Evolutionary conservation across 2,113 vertebrate species (phyloP).

Genomic region (Anguilla rostrata): DNA sequence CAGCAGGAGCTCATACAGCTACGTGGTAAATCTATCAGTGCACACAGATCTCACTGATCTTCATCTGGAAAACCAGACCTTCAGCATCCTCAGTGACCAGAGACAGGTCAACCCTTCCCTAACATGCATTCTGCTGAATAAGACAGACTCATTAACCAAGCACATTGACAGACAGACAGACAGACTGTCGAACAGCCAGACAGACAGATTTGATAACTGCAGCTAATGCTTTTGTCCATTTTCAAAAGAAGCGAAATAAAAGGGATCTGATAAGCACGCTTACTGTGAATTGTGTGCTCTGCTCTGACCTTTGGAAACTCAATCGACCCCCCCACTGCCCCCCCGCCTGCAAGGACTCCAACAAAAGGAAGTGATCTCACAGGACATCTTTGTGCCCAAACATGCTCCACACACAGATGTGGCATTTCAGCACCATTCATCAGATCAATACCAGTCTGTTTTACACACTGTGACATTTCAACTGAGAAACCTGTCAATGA

Average conservation of each 20-base stretch:
- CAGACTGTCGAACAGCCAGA: no score
- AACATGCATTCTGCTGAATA: no score
- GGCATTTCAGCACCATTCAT: not conserved
- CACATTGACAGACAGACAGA: no score
- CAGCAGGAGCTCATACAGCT: constrained; percentile 36
- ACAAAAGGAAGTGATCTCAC: not conserved
- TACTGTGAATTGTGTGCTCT: no score
- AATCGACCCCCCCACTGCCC: no score
- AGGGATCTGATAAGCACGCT: no score
- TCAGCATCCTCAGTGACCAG: constrained; percentile 34
- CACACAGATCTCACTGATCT: constrained; percentile 49
- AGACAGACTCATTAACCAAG: no score
- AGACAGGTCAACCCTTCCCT: no score
- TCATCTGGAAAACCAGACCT: constrained; percentile 51
- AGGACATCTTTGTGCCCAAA: not conserved
- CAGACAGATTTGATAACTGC: no score
- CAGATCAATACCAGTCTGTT: not conserved
- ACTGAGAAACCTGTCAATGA: not conserved
- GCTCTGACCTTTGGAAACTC: no score
- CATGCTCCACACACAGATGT: not conserved
- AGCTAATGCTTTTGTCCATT: no score
- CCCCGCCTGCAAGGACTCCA: not conserved
- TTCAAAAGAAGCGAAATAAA: no score
- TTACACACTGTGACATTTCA: not conserved
- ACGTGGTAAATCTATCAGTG: constrained; percentile 35